These are phyloP conservation scores for Virgularia gustaviana DNA, from an alignment of 92 coral and sea anemone genomes.

Conservation along the genomic window DNA sequence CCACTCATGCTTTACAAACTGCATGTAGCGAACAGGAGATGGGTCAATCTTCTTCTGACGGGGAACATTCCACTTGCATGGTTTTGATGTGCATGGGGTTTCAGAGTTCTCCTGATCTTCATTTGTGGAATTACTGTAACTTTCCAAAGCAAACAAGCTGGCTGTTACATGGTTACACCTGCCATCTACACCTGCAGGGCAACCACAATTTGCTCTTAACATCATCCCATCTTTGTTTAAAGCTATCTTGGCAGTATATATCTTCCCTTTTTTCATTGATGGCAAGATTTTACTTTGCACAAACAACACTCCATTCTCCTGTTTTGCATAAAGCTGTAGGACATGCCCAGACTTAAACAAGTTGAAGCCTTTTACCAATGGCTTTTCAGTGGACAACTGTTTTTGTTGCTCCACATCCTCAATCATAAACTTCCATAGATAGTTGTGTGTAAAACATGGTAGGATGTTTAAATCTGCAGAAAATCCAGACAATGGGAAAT, in stretches of 20 bases:
- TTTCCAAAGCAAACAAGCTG: not conserved
- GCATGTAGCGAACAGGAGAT: not conserved
- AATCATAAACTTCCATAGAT: not conserved
- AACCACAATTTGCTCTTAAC: constrained; percentile 2
- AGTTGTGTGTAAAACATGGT: not conserved
- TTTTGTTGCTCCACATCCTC: no score
- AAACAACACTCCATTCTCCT: constrained; percentile 4
- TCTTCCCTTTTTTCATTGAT: constrained; percentile 6
- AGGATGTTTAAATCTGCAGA: not conserved
- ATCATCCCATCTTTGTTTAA: not conserved
- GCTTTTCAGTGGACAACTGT: constrained; percentile 21
- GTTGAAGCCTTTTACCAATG: constrained; percentile 17
- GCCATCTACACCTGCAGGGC: constrained; percentile 32
- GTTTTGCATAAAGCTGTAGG: not conserved
- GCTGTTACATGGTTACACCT: constrained; percentile 19
- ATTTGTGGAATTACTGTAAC: not conserved
- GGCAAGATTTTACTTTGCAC: constrained; percentile 8
- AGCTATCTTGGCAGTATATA: constrained; percentile 8
- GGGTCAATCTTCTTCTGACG: not conserved
- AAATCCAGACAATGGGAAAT: not conserved
- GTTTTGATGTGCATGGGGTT: not conserved
- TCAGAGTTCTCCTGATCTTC: not conserved
- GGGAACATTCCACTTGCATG: no score
- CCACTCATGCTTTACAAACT: no score
- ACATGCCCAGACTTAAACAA: constrained; percentile 31